Evolutionary conservation across 30 jellyfish, hydroid and myxozoan genomes (phyloP).

Genomic region (Haliclystus octoradiatus): DNA sequence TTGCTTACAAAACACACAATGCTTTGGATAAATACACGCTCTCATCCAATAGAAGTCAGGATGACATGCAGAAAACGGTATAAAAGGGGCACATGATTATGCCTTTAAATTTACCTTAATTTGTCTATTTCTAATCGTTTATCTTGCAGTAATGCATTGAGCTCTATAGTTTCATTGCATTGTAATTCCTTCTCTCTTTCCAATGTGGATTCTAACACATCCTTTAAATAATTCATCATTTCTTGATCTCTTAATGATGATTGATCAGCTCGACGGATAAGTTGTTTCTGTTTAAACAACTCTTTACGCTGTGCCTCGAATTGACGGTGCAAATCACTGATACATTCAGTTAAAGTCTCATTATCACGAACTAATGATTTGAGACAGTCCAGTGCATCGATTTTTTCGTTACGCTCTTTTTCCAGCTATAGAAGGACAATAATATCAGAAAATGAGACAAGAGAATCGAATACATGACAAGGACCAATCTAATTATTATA

Average conservation of each 20-base stretch:
- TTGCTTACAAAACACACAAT: too few relatives aligned
- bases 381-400: constrained; percentile 73
- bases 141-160: not conserved
- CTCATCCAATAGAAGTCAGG: too few relatives aligned
- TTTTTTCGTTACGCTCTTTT: constrained; percentile 43
- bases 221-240: constrained; percentile 42
- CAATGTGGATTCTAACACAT: constrained; percentile 38
- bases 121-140: constrained; percentile 2
- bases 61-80: too few relatives aligned
- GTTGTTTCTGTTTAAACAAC: constrained; percentile 22
- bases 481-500: too few relatives aligned
- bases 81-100: too few relatives aligned
- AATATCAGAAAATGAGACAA: too few relatives aligned
- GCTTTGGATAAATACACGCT: too few relatives aligned
- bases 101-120: not conserved
- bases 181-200: constrained; percentile 15
- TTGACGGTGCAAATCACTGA: constrained; percentile 49
- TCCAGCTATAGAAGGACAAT: constrained; percentile 17
- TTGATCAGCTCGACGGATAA: not conserved
- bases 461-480: too few relatives aligned
- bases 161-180: not conserved
- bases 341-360: constrained; percentile 66
- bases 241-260: constrained; percentile 37
- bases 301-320: constrained; percentile 54
- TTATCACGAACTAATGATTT: constrained; percentile 62